Evolutionary conservation across 2,113 vertebrate genomes (phyloP).

Genomic region (Eidolon helvum): DNA sequence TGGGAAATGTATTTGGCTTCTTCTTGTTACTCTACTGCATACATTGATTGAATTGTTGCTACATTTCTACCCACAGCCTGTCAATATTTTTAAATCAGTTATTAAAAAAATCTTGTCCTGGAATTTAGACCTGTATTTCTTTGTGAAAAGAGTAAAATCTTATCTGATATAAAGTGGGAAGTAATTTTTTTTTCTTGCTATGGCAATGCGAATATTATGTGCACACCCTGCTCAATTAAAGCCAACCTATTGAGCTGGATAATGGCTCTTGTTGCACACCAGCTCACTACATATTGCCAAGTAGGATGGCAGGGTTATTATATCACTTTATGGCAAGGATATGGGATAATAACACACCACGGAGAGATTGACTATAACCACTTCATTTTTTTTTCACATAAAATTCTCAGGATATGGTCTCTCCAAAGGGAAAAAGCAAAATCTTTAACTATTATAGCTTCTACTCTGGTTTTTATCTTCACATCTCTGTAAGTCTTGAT

Average conservation of each 20-base stretch:
- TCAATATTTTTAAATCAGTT: not conserved
- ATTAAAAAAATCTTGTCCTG: not conserved
- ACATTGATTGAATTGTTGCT: not conserved
- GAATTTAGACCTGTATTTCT: not conserved
- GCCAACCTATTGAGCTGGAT: not conserved
- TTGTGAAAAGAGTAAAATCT: not conserved
- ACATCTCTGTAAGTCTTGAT: slow-evolving; percentile 70
- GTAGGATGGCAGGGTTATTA: not conserved
- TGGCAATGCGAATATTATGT: not conserved
- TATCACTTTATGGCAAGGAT: slow-evolving; percentile 39
- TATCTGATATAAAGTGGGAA: not conserved
- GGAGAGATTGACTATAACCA: slow-evolving; percentile 25
- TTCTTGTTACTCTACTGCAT: not conserved
- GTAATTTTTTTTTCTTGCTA: not conserved
- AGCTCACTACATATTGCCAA: not conserved
- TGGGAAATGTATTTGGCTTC: not conserved
- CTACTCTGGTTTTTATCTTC: slow-evolving; percentile 44
- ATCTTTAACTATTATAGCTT: slow-evolving; percentile 58
- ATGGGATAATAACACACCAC: not conserved
- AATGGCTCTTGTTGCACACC: not conserved
- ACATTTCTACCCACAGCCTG: not conserved
- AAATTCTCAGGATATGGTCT: slow-evolving; percentile 39
- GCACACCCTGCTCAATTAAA: not conserved
- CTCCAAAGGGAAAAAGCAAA: slow-evolving; percentile 50
- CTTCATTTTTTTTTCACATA: slow-evolving; percentile 43